Base-by-base conservation (phyloP, 2,113 vertebrate species). In the Apteryx owenii region DNA sequence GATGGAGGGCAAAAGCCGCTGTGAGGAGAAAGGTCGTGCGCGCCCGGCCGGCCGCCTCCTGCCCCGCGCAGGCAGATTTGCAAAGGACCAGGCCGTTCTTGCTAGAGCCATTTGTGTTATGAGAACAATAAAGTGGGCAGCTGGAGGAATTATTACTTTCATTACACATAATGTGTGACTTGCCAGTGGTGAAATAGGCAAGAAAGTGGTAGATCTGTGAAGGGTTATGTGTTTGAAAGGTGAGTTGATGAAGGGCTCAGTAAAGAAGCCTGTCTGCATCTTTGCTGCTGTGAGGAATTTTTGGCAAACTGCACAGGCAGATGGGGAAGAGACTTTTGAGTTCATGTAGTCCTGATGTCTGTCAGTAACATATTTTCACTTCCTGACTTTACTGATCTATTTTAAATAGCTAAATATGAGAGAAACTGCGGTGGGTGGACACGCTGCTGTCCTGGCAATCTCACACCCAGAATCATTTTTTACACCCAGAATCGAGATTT, bases 1-100 rank as follows among this genome's bases (percentile, higher is more conserved):
- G 22, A 82, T 90, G 95, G 87, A 11, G 95, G 84, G 3, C 0
- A 48, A 4, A 22, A 0, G 2, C 0, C 0, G 12, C 6, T 2
- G 23, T 56, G 88, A 42, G 91, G 77, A 21, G 64, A 4, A 0
- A 0, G n/a, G 11, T 33, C 2, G 29, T 17, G 53, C 53, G 56
- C 29, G 56, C 16, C 29, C 56, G n/a, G 11, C n/a, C 2, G 33
- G 10, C n/a, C 2, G 9, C 4, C 2, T 7, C n/a, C 31, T 0
- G 21, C 50, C 12, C 5, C 7, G 8, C 9, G 28, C 58, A 25
- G 58, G 1, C 1, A 5, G 28, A 1, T 28, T 17, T 62, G 85
- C 56, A 38, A 23, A 70, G 65, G 56, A 42, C 44, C 15, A 13
- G 29, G 26, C 12, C 54, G 48, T 14, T 14, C 25, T 54, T 16